phyloP scores from a whole-genome alignment of 2,797 vertebrate genomes.

The Paguma larvata region DNA sequence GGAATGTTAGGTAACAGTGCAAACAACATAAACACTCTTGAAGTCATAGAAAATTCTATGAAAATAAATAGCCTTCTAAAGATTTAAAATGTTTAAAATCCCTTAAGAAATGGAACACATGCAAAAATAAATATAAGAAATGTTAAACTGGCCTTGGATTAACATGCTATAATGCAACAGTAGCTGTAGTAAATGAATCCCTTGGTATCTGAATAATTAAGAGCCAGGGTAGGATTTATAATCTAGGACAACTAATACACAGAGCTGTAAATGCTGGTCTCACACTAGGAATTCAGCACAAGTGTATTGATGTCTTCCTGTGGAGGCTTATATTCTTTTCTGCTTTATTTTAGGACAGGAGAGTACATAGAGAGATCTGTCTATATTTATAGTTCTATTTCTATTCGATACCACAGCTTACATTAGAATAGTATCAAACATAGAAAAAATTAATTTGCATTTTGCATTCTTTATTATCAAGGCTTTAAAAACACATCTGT shows the following conservation, averaged over 20 bases:
- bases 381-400: constrained; percentile 70
- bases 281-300: constrained; percentile 61
- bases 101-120: constrained; percentile 6
- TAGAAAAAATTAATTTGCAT: constrained; percentile 49
- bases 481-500: background rate
- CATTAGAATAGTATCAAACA: constrained; percentile 37
- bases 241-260: constrained; percentile 60
- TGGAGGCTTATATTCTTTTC: constrained; percentile 6
- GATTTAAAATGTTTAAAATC: constrained; percentile 62
- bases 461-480: constrained; percentile 46
- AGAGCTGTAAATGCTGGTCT: constrained; percentile 67
- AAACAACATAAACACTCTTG: background rate
- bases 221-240: constrained; percentile 73
- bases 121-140: constrained; percentile 68
- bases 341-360: constrained; percentile 66
- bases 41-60: background rate
- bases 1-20: constrained; percentile 28
- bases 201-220: constrained; percentile 75
- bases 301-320: constrained; percentile 69
- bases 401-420: constrained; percentile 58
- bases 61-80: constrained; percentile 6
- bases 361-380: constrained; percentile 48
- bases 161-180: constrained; percentile 33
- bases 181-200: constrained; percentile 65
- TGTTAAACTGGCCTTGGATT: constrained; percentile 65